Evolutionary conservation across 2,113 vertebrate genomes (phyloP).

Genomic region (Nesoenas mayeri): DNA sequence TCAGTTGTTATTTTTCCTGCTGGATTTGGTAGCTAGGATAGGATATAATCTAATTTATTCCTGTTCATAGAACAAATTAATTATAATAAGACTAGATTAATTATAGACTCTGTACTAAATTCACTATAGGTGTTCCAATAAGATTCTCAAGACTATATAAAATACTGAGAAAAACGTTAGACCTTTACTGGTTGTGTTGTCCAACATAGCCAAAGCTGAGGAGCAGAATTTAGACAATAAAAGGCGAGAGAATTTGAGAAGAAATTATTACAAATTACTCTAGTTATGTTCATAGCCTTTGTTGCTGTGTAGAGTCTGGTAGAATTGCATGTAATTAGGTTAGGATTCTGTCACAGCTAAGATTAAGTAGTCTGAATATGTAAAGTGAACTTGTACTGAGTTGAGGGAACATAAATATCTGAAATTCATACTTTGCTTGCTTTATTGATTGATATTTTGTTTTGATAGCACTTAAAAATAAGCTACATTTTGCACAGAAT

Average conservation of each 20-base stretch:
- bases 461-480: not conserved
- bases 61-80: not conserved
- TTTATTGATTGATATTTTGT: not conserved
- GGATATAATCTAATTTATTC: not conserved
- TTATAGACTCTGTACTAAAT: not conserved
- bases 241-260: not conserved
- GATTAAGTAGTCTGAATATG: not conserved
- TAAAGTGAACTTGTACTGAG: not conserved
- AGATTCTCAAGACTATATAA: not conserved
- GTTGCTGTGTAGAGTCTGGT: not conserved
- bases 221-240: not conserved
- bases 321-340: not conserved
- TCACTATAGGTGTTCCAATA: not conserved
- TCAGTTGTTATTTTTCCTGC: not conserved
- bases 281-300: not conserved
- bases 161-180: not conserved
- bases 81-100: not conserved
- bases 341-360: not conserved
- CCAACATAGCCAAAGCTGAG: not conserved
- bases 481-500: not conserved
- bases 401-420: not conserved
- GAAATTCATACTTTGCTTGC: not conserved
- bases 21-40: accelerated
- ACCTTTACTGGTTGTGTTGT: not conserved
- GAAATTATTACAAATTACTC: not conserved